Evolutionary conservation across 2,113 vertebrate genomes (phyloP), one percentile per base, ranked within the genome.

Genomic region (Sinosuthora webbiana): DNA sequence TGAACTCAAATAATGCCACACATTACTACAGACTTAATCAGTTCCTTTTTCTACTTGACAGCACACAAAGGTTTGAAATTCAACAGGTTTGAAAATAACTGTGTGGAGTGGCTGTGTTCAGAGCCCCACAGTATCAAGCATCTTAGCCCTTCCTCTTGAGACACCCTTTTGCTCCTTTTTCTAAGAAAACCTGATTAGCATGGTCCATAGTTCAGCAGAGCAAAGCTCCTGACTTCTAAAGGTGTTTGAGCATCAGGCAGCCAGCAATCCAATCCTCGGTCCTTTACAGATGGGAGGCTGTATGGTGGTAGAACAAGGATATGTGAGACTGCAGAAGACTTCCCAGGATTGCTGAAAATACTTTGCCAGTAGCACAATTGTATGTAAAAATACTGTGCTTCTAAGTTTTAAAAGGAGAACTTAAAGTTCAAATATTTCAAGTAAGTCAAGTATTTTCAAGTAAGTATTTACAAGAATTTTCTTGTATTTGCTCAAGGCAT

Each of bases 391-490:
- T 68, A 53, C 24, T 73, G 12, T 53, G 4, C 11, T 90, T 79
- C 45, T 73, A 65, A 16, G 17, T 83, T 94, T 85, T 84, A 87
- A 91, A 96, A 87, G 80, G 75, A 96, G 95, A 96, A 94, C 68
- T 80, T 89, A 89, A 97, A 96, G 91, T 97, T 97, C 95, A 97
- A 93, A 90, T 71, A 52, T 97, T 97, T 96, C 90, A 96, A 93
- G 89, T 57, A 97, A 96, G 49, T 94, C 37, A 39, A 39, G 37
- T 39, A 39, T 39, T 39, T 39, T 39, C 37, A 39, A 39, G 37
- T 39, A 39, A 39, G 37, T 39, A 39, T 39, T 39, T 39, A 9
- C 37, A 39, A 92, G 89, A 67, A 95, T 75, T 97, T 97, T 97
- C 74, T 86, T 97, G 68, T 96, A 94, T 96, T 97, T 64, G 15